Conservation (phyloP, 2,797 vertebrate genomes). For the Columba guinea region DNA sequence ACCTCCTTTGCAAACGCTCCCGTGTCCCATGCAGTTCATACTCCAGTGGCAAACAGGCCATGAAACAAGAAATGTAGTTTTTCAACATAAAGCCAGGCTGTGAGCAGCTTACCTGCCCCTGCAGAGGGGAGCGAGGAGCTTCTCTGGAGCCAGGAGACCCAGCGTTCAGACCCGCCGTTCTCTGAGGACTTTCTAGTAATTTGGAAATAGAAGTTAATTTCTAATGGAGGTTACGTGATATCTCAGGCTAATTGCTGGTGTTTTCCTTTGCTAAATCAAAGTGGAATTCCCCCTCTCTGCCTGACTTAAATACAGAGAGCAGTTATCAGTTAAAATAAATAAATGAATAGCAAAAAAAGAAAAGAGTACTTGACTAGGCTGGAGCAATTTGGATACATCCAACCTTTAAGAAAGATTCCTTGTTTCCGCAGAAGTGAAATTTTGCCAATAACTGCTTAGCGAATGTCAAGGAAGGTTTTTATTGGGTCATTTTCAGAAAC, state of each 20-base stretch:
- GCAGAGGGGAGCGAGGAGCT: fast-evolving
- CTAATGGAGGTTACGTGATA: background rate
- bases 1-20: background rate
- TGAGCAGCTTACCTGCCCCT: background rate
- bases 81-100: background rate
- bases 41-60: background rate
- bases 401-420: conserved; percentile 32
- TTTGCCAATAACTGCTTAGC: background rate
- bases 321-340: background rate
- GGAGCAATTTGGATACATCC: background rate
- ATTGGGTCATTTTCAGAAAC: conserved; percentile 48
- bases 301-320: background rate
- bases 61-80: background rate
- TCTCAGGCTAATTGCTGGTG: background rate
- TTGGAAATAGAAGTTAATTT: background rate
- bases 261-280: background rate
- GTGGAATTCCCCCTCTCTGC: background rate
- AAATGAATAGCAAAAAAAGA: background rate
- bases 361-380: background rate
- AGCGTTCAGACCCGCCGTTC: background rate
- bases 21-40: background rate
- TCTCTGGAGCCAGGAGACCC: background rate
- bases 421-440: conserved; percentile 10
- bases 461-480: conserved; percentile 40
- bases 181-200: background rate